Percentiles rank a stretch among this genome's conserved stretches.
Conservation (phyloP, 2,113 vertebrate species). For the Hippocampus abdominalis region DNA sequence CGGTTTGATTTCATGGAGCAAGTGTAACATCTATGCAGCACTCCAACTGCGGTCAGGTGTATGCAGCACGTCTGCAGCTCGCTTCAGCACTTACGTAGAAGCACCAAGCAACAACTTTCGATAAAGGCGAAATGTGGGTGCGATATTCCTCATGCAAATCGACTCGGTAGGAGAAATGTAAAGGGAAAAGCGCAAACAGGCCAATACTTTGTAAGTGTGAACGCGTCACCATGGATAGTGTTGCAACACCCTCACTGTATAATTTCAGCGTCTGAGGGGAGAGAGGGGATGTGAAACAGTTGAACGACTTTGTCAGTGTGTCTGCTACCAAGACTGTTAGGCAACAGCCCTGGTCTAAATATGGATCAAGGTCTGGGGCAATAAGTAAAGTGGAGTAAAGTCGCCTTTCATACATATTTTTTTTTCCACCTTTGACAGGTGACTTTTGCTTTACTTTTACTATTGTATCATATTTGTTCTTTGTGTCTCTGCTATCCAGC, state of each 20-base stretch:
- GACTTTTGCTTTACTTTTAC: too few relatives aligned
- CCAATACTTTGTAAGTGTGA: conserved; percentile 27
- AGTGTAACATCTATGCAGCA: background rate
- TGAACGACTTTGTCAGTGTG: conserved; percentile 15
- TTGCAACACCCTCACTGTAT: conserved; percentile 24
- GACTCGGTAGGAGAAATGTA: background rate
- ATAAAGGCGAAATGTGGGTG: conserved; percentile 40
- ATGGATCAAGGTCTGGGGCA: too few relatives aligned
- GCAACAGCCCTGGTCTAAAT: too few relatives aligned
- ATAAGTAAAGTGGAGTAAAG: too few relatives aligned
- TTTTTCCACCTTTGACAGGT: too few relatives aligned
- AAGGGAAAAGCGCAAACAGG: conserved; percentile 19
- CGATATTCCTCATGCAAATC: conserved; percentile 46
- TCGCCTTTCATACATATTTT: too few relatives aligned
- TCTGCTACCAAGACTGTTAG: conserved; percentile 9
- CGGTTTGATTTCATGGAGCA: background rate
- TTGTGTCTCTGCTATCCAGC: too few relatives aligned
- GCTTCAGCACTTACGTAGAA: conserved; percentile 11
- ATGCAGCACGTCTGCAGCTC: conserved; percentile 23
- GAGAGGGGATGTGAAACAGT: conserved; percentile 26
- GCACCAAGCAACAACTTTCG: conserved; percentile 49
- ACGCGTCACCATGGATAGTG: conserved; percentile 27
- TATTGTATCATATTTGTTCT: too few relatives aligned
- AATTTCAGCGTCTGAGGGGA: conserved; percentile 17
- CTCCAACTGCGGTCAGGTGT: conserved; percentile 5